Percentiles rank a stretch among this genome's conserved stretches.
Conservation (phyloP, 2,797 vertebrate species). For the Pipistrellus kuhlii region DNA sequence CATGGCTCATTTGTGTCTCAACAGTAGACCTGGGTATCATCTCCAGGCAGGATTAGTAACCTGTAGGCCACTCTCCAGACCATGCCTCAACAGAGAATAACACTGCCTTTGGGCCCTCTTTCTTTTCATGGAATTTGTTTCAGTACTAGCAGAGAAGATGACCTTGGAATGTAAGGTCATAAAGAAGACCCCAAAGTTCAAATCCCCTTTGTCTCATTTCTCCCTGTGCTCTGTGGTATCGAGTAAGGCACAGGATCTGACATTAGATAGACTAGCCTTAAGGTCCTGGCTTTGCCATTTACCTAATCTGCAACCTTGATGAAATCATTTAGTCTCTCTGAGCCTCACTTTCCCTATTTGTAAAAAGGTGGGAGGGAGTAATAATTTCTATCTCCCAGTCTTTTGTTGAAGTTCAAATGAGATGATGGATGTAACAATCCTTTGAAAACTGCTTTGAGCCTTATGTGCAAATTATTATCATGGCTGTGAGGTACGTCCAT, state of each 20-base stretch:
- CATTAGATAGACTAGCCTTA: slow-evolving; percentile 25
- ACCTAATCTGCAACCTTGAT: background rate
- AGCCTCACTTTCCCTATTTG: slow-evolving; percentile 55
- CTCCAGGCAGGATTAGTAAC: slow-evolving; percentile 33
- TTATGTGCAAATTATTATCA: slow-evolving; percentile 33
- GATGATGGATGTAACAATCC: background rate
- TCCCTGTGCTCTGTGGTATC: background rate
- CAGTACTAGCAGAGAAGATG: slow-evolving; percentile 52
- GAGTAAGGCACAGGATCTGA: background rate
- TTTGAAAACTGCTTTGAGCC: slow-evolving; percentile 46
- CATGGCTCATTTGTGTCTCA: background rate
- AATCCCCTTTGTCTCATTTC: slow-evolving; percentile 46
- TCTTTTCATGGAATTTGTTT: slow-evolving; percentile 52
- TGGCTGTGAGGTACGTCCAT: background rate
- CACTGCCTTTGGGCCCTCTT: background rate
- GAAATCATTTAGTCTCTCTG: background rate
- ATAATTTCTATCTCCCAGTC: slow-evolving; percentile 24
- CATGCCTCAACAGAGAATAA: slow-evolving; percentile 40
- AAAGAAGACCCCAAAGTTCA: slow-evolving; percentile 19
- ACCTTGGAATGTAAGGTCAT: slow-evolving; percentile 42
- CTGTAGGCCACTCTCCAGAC: slow-evolving; percentile 17
- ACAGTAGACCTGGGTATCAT: slow-evolving; percentile 20
- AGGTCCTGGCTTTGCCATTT: background rate
- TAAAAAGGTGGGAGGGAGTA: background rate
- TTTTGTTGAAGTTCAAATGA: slow-evolving; percentile 8